phyloP scores from a whole-genome alignment of 2,113 vertebrate genomes.

The Cochlearius cochlearius region DNA sequence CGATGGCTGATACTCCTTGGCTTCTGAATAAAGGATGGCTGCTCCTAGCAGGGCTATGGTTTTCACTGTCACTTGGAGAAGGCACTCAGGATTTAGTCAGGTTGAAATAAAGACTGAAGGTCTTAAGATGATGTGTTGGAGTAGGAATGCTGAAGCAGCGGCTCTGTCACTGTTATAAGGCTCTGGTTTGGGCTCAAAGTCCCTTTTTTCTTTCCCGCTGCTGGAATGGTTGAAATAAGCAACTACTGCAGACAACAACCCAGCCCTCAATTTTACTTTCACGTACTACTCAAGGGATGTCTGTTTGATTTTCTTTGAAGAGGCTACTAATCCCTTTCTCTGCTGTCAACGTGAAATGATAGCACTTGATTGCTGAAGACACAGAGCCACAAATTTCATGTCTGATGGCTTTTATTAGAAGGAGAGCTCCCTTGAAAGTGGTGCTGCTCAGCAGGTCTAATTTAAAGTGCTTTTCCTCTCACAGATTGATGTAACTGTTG shows the following conservation, averaged over 20 bases:
- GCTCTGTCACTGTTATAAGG: rapidly evolving
- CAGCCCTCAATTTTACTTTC: neutral
- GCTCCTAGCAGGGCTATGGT: neutral
- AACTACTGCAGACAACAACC: neutral
- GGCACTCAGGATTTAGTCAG: neutral
- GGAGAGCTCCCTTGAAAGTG: neutral
- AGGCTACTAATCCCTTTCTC: conserved; percentile 9
- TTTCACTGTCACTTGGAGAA: neutral
- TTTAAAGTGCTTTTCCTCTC: neutral
- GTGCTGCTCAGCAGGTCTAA: neutral
- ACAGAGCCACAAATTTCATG: neutral
- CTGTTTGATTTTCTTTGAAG: neutral
- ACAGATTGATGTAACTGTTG: neutral
- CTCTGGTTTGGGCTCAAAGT: neutral
- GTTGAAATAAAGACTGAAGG: neutral
- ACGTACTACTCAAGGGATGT: neutral
- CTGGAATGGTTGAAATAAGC: neutral
- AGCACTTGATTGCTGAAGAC: neutral
- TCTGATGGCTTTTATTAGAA: conserved; percentile 2
- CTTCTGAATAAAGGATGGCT: neutral
- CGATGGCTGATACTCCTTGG: neutral
- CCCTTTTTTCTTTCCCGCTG: neutral
- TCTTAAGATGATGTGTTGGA: neutral
- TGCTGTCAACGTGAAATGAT: neutral
- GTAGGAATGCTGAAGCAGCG: neutral